Base-by-base conservation (phyloP, 2,888 invertebrate genomes). In the Willowsia nigromaculata region DNA sequence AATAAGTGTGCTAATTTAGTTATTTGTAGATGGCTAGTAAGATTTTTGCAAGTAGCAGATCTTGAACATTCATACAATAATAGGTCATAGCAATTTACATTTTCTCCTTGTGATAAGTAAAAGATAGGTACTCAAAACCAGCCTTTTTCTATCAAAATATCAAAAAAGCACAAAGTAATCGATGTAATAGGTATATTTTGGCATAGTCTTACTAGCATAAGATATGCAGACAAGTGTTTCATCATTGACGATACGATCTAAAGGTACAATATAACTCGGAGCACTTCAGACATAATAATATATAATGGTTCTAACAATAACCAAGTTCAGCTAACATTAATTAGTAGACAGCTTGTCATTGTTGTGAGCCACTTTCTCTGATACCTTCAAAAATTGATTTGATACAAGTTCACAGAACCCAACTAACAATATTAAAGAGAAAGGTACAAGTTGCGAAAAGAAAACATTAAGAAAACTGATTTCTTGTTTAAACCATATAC, bases 371-470 rank as follows among this genome's bases (percentile, higher is more conserved):
- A n/a, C n/a, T n/a, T n/a, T n/a, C n/a, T n/a, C n/a, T n/a, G n/a
- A n/a, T n/a, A n/a, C n/a, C 6, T 3, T 22, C 15, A 74, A 25
- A 47, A n/a, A n/a, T 9, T 40, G 11, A 22, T 47, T 40, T 25
- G 25, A 4, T 43, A 27, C 30, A 33, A 76, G 53, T 18, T 40
- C n/a, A 68, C 1, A 43, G 37, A 43, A 71, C 40, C 22, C 43
- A 30, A 27, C 25, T 47, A 76, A 27, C n/a, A 50, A 50, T 18
- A 76, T 76, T 15, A 53, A 68, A 53, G n/a, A 47, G 65, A 83
- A 82, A 85, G 85, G 85, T 85, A 85, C 85, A 85, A 85, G 85
- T 85, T 68, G 83, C n/a, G 68, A 40, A 65, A 47, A n/a, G n/a
- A n/a, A 65, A 18, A 43, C 43, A 74, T 47, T 22, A 33, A 33